Evolutionary conservation across 2,888 invertebrate genomes (phyloP), one percentile per base, ranked within the genome.

Genomic region (Erebia palarica): DNA sequence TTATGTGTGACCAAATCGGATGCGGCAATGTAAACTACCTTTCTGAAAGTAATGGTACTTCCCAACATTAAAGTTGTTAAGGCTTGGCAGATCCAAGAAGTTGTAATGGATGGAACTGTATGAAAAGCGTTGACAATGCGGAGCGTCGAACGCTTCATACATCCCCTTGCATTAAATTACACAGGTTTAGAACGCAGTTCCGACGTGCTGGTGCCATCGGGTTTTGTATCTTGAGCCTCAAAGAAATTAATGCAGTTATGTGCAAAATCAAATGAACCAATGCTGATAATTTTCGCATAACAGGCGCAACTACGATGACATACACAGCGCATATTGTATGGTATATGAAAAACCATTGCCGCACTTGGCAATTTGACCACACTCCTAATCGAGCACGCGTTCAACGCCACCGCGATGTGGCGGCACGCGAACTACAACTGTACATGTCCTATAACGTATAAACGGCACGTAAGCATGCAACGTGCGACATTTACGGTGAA

Each of bases 401-500:
- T 8, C 27, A 57, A 42, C 44, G 57, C 1, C 47, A 21, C 68
- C 59, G 65, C 65, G 51, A 55, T 27, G 53, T 36, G 53, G 66
- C 65, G 51, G 63, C 63, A 18, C 47, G 66, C 47, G 66, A 58
- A 14, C 60, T 65, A 60, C 42, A 42, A 59, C 65, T 70, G 65
- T 60, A 70, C 78, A 79, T 78, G 76, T 71, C 51, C 65, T 44
- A 80, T 75, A 76, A 78, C 75, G 79, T 73, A 66, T 73, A 76
- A 76, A 80, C 27, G 58, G 57, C 59, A 67, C 67, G 84, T 77
- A 83, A 85, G 84, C 86, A 83, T 82, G 82, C 84, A 82, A 80
- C 81, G 84, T 83, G 69, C 66, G 21, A 27, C 57, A 47, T 65
- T 44, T 49, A 61, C 82, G 81, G 73, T 53, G 44, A 42, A 77